Conservation (phyloP, 2,113 vertebrate genomes). For the Blennius ocellaris region DNA sequence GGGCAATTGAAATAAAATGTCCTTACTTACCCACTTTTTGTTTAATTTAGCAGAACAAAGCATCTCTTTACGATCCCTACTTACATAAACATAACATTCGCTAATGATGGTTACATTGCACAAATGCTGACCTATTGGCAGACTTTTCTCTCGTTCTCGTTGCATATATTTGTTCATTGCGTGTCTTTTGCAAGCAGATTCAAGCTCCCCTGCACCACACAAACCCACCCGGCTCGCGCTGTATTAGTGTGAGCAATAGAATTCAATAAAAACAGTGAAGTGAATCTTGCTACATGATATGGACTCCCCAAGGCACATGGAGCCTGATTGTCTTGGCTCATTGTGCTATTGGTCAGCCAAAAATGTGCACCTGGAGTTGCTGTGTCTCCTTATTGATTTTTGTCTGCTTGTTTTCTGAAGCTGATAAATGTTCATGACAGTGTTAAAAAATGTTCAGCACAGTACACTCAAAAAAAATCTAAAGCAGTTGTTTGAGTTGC, state of each 20-base stretch:
- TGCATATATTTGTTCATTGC: constrained; percentile 6
- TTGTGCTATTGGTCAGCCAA: not conserved
- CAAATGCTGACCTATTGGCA: constrained; percentile 15
- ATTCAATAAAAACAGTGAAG: constrained; percentile 41
- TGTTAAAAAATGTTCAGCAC: not conserved
- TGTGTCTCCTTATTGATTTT: constrained; percentile 16
- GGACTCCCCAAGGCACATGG: constrained; percentile 20
- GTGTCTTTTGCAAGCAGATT: constrained; percentile 32
- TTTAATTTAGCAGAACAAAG: not conserved
- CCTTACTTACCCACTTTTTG: not conserved
- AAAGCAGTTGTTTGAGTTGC: no score
- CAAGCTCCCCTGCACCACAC: constrained; percentile 35
- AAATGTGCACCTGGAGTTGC: not conserved
- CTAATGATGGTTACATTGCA: constrained; percentile 6
- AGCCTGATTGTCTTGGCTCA: constrained; percentile 13
- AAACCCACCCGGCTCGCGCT: not conserved
- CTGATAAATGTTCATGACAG: not conserved
- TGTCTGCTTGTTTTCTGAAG: constrained; percentile 3
- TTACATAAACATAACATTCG: constrained; percentile 1
- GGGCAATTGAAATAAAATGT: not conserved
- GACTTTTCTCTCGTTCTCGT: constrained; percentile 11
- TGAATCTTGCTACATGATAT: constrained; percentile 35
- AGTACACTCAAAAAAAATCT: not conserved
- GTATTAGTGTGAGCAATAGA: constrained; percentile 17
- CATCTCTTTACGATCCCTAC: not conserved